Conservation (phyloP, 2,113 vertebrate species). For the Melierax canorus region DNA sequence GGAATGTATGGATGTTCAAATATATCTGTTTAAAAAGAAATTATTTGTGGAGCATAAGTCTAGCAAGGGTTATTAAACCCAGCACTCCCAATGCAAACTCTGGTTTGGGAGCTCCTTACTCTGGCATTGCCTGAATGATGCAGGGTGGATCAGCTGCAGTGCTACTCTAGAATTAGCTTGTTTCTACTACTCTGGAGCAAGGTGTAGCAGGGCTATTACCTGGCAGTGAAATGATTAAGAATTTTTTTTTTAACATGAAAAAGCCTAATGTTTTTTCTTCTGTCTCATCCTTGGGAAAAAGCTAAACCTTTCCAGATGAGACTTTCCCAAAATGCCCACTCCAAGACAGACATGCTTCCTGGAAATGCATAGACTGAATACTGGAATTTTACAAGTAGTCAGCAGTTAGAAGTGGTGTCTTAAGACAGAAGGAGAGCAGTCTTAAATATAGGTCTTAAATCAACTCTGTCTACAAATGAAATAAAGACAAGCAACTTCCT, state of each 20-base stretch:
- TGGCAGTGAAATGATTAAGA: neutral
- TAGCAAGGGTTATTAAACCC: neutral
- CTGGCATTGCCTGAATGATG: neutral
- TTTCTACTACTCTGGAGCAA: neutral
- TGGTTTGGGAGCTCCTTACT: neutral
- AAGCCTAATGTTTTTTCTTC: neutral
- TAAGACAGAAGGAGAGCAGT: neutral
- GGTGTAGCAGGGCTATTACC: neutral
- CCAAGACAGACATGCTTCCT: neutral
- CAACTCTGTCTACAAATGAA: neutral
- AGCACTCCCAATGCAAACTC: neutral
- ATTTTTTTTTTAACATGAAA: neutral
- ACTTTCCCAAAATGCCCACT: neutral
- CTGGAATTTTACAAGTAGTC: neutral
- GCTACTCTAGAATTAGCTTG: neutral
- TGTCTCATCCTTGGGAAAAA: neutral
- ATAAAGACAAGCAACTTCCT: neutral
- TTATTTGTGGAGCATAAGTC: neutral
- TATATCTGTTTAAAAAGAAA: neutral
- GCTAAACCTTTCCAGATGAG: neutral
- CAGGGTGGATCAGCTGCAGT: neutral
- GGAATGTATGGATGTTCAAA: neutral
- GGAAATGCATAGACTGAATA: neutral
- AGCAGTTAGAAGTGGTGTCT: neutral
- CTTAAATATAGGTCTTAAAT: neutral